Conservation (phyloP, 2,888 invertebrate genomes). For the Hoplodrina ambigua region DNA sequence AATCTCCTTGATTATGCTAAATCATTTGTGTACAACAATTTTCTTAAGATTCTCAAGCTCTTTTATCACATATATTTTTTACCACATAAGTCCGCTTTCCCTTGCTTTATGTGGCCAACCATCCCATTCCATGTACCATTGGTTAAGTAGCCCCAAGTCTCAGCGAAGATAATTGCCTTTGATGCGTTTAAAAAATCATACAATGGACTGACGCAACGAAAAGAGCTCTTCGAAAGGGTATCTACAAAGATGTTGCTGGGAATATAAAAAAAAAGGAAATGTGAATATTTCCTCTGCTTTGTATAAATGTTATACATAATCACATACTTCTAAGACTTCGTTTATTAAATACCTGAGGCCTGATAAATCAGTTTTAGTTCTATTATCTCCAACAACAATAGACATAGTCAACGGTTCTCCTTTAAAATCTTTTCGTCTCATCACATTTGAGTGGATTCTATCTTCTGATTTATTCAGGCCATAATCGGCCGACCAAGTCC, state of each 20-base stretch:
- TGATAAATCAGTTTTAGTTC: conserved; percentile 68
- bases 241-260: conserved; percentile 72
- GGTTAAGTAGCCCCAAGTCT: conserved; percentile 77
- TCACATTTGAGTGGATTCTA: conserved; percentile 58
- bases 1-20: too few species aligned
- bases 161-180: conserved; percentile 63
- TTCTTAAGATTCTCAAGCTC: neutral
- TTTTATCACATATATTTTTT: neutral
- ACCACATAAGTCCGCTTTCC: conserved; percentile 80
- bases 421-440: conserved; percentile 75
- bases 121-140: conserved; percentile 81
- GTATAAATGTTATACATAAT: neutral
- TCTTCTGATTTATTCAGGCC: conserved; percentile 69
- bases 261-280: conserved; percentile 30
- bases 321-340: neutral
- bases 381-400: conserved; percentile 68
- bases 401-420: conserved; percentile 63
- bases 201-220: conserved; percentile 68
- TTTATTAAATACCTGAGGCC: conserved; percentile 67
- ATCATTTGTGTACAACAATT: too few species aligned
- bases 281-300: neutral
- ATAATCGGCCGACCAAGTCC: conserved; percentile 69
- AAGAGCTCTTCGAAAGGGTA: conserved; percentile 68
- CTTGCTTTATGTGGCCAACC: conserved; percentile 73
- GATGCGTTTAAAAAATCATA: conserved; percentile 80